Evolutionary conservation across 2,797 vertebrate genomes (phyloP).

Genomic region (Anguilla anguilla): DNA sequence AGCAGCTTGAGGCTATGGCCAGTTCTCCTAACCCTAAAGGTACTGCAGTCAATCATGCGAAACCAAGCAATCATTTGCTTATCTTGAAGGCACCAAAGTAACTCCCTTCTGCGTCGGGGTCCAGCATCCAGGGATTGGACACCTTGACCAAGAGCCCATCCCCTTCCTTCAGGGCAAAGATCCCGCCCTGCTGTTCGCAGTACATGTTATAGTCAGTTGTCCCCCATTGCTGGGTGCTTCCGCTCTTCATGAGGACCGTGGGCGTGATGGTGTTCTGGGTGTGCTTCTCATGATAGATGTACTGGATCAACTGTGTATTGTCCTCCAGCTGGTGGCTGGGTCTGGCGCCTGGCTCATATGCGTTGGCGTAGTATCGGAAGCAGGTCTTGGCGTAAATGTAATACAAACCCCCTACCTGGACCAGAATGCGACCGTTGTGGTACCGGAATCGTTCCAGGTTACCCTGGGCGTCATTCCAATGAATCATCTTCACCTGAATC

Average conservation of each 20-base stretch:
- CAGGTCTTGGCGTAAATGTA: constrained; percentile 95
- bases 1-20: neutral
- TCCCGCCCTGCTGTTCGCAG: constrained; percentile 89
- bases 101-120: constrained; percentile 84
- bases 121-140: constrained; percentile 88
- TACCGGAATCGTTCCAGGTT: constrained; percentile 82
- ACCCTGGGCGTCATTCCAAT: constrained; percentile 84
- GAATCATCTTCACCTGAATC: constrained; percentile 61
- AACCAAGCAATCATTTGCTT: constrained; percentile 73
- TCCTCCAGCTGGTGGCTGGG: constrained; percentile 64
- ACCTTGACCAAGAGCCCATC: constrained; percentile 88
- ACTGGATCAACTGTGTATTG: constrained; percentile 89
- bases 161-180: constrained; percentile 79
- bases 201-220: constrained; percentile 89
- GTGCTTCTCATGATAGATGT: constrained; percentile 83
- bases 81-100: constrained; percentile 95
- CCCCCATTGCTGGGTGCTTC: constrained; percentile 88
- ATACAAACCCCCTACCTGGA: constrained; percentile 88
- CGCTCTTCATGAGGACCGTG: constrained; percentile 87
- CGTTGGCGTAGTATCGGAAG: constrained; percentile 74
- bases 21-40: neutral
- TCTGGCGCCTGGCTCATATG: constrained; percentile 33
- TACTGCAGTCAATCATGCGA: constrained; percentile 43
- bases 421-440: constrained; percentile 80
- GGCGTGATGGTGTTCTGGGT: constrained; percentile 78